Evolutionary conservation across 2,797 vertebrate species (phyloP).

Genomic region (Prunella strophiata): DNA sequence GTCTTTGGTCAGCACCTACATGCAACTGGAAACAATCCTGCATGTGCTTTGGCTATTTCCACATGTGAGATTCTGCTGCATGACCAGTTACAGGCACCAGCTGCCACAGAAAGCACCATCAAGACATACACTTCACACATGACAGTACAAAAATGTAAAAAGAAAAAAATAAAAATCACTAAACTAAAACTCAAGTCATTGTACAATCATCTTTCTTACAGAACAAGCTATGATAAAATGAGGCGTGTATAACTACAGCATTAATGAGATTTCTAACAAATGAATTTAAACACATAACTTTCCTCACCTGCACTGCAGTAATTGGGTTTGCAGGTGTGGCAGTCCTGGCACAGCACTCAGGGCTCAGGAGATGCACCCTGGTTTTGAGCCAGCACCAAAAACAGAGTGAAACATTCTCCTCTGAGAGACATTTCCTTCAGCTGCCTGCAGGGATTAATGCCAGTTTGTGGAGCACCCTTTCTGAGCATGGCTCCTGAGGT

Average conservation of each 20-base stretch:
- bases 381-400: constrained; percentile 73
- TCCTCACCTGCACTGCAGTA: constrained; percentile 58
- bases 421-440: constrained; percentile 63
- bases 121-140: constrained; percentile 57
- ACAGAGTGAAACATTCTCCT: constrained; percentile 50
- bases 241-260: constrained; percentile 77
- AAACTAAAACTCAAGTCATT: constrained; percentile 76
- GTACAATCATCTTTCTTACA: constrained; percentile 77
- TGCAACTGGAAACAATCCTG: constrained; percentile 27
- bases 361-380: constrained; percentile 69
- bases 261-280: constrained; percentile 77
- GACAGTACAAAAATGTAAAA: constrained; percentile 59
- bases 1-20: constrained; percentile 74
- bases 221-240: constrained; percentile 77
- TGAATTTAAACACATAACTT: constrained; percentile 57
- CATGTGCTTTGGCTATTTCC: constrained; percentile 60
- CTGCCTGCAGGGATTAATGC: constrained; percentile 68
- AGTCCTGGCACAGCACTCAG: constrained; percentile 67
- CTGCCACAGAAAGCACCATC: constrained; percentile 43
- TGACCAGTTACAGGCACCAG: constrained; percentile 60
- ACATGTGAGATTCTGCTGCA: constrained; percentile 54
- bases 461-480: constrained; percentile 66
- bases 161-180: background rate
- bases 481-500: constrained; percentile 70
- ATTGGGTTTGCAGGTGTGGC: constrained; percentile 68